These are phyloP conservation scores for Geococcyx californianus DNA, from an alignment of 2,113 vertebrate genomes.

Conservation along the genomic window DNA sequence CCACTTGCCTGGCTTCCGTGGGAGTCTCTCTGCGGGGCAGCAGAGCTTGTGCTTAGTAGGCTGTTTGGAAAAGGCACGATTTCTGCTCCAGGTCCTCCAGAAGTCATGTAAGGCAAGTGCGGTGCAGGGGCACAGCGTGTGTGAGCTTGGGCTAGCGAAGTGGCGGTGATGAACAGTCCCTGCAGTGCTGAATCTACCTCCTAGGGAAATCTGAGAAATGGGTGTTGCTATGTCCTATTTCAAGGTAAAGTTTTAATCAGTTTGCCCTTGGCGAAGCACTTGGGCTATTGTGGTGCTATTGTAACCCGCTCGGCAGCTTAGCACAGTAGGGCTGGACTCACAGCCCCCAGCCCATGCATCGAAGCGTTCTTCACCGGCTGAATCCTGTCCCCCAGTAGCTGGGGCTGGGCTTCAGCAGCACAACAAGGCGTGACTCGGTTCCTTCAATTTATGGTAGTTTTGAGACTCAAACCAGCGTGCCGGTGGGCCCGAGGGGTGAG, in stretches of 20 bases:
- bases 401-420: background rate
- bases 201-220: conserved; percentile 63
- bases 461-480: conserved; percentile 19
- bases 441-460: background rate
- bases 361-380: background rate
- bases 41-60: background rate
- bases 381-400: background rate
- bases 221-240: conserved; percentile 50
- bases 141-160: background rate
- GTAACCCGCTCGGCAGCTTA: conserved; percentile 57
- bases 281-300: conserved; percentile 63
- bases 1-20: background rate
- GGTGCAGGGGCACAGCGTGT: background rate
- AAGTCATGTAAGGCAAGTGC: background rate
- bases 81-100: background rate
- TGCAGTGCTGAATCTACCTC: conserved; percentile 68
- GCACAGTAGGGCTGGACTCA: conserved; percentile 48
- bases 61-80: background rate
- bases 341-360: background rate
- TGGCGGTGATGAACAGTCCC: conserved; percentile 15
- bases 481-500: background rate
- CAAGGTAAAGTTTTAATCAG: conserved; percentile 63
- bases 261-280: conserved; percentile 50
- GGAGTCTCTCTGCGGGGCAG: background rate
- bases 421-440: background rate